Base-by-base conservation (phyloP, 2,888 invertebrate species). In the Caenorhabditis plicata region DNA sequence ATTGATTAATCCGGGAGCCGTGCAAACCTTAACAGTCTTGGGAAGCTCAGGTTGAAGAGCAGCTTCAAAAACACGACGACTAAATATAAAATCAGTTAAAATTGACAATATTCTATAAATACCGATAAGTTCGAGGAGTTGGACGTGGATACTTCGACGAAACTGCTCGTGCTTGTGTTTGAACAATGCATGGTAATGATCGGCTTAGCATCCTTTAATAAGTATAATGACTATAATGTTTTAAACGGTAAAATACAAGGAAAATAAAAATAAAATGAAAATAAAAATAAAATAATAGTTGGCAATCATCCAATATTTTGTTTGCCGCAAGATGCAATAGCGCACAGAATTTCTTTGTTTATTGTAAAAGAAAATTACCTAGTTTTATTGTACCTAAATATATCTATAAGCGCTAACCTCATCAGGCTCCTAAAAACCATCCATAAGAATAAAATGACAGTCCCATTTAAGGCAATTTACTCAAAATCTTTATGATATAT, bases 61-160 rank as follows among this genome's bases (percentile, higher is more conserved):
- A 1, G 71, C 73, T 54, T 76, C 76, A 45, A 70, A 77, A 17
- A 71, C 39, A 11, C 76, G 65, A 31, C 76, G 58, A 42, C 67
- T 66, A 31, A n/a, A 67, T 48, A 11, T 15, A 26, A 19, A 29
- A 15, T 13, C 7, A 13, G 32, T 44, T 4, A 9, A 20, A 13
- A 4, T 39, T 33, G n/a, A n/a, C 9, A 13, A 13, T 27, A 17
- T 27, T 11, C 4, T 43, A 36, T 33, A 26, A 39, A 44, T n/a
- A 68, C 68, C 54, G 68, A 51, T 71, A 78, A 13, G 65, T 64
- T 32, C 78, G 58, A 17, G 78, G 78, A 31, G 71, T 72, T 15
- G 75, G 77, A 7, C 62, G 36, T 2, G 70, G 68, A 52, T 77
- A 77, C 43, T 77, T 77, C 3, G 75, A 74, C 1, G 77, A 77